Conservation (phyloP, 1,140 invertebrate genomes). For the Calliopsis andreniformis region DNA sequence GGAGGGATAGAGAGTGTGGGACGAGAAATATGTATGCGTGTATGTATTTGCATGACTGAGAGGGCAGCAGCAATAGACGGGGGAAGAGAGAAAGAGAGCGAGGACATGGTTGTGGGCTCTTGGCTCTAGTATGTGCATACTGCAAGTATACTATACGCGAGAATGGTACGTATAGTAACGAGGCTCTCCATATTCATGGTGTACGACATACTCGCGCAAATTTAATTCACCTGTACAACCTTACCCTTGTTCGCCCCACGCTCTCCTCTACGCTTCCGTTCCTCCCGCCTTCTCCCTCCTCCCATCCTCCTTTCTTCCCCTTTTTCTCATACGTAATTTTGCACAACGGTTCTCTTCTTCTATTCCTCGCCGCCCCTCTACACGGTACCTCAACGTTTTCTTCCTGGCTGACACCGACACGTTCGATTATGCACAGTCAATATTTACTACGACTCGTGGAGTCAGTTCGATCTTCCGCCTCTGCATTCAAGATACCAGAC, state of each 20-base stretch:
- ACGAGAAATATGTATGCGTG: conserved; percentile 34
- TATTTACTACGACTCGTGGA: conserved; percentile 35
- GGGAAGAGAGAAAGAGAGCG: conserved; percentile 14
- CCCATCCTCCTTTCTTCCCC: not conserved
- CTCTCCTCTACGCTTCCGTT: conserved; percentile 41
- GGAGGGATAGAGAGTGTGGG: too few relatives aligned
- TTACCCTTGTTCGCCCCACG: conserved; percentile 46
- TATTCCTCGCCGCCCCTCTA: not conserved
- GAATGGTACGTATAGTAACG: conserved; percentile 75
- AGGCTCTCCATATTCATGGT: conserved; percentile 79
- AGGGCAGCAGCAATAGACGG: not conserved
- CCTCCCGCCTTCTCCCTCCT: conserved; percentile 19
- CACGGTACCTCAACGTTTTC: conserved; percentile 32
- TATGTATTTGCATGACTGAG: conserved; percentile 38
- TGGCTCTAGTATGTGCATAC: conserved; percentile 61
- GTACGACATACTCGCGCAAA: conserved; percentile 76
- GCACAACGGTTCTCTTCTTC: not conserved
- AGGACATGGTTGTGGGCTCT: conserved; percentile 45
- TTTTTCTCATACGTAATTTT: conserved; percentile 50
- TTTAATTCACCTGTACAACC: conserved; percentile 74
- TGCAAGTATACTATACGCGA: conserved; percentile 62
- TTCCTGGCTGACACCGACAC: conserved; percentile 16
- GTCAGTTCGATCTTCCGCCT: conserved; percentile 7
- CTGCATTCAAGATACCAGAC: conserved; percentile 15
- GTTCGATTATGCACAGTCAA: conserved; percentile 52